phyloP scores from a whole-genome alignment of 1,140 invertebrate species.

The roundworm (Caenorhabditis elegans) region DNA sequence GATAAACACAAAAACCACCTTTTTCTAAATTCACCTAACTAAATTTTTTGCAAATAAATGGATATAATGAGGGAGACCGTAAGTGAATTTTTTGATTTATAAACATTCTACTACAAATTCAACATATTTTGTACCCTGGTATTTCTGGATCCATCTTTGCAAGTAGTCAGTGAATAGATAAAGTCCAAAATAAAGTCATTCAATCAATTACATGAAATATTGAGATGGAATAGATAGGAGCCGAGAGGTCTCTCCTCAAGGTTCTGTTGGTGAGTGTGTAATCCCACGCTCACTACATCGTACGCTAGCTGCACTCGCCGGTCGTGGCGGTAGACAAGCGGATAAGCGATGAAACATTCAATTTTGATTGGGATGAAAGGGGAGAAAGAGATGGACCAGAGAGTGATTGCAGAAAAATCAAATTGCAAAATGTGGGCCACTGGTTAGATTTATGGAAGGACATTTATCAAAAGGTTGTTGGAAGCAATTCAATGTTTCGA shows the following conservation, averaged over 20 bases:
- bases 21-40: no score
- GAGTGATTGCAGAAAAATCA: not conserved
- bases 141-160: not conserved
- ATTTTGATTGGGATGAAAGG: not conserved
- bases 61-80: no score
- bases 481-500: no score
- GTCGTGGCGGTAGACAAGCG: not conserved
- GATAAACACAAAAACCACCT: no score
- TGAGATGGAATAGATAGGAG: conserved; percentile 24
- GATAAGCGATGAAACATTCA: conserved; percentile 23
- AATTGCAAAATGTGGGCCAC: not conserved
- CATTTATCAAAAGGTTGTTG: not conserved
- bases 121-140: not conserved
- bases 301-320: conserved; percentile 23
- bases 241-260: not conserved
- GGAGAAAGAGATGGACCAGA: no score
- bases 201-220: conserved; percentile 32
- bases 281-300: conserved; percentile 26
- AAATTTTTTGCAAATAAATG: no score
- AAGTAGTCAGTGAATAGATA: not conserved
- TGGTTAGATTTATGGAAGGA: not conserved
- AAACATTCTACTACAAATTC: no score
- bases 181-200: conserved; percentile 30
- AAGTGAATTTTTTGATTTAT: no score
- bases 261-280: conserved; percentile 26